A percentile compares a stretch with the other conserved stretches of the same genome.
phyloP scores from a whole-genome alignment of 2,113 vertebrate species.

The Dipodomys ordii region DNA sequence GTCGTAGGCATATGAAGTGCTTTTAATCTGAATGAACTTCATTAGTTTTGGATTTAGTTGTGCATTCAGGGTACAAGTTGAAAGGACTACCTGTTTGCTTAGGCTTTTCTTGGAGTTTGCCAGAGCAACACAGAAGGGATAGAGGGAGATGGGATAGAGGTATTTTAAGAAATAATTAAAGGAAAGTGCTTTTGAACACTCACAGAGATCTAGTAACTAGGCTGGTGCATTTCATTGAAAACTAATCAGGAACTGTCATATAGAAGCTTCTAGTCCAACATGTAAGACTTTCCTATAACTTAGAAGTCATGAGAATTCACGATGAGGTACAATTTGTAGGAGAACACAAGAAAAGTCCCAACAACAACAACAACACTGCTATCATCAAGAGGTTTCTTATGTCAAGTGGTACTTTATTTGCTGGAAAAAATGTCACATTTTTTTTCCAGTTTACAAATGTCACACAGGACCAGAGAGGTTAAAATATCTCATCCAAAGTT shows the following conservation, averaged over 20 bases:
- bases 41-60: slow-evolving; percentile 76
- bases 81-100: slow-evolving; percentile 81
- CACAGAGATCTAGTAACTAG: slow-evolving; percentile 10
- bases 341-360: not conserved
- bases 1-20: slow-evolving; percentile 68
- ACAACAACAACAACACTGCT: not conserved
- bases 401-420: not conserved
- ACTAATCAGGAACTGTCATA: slow-evolving; percentile 26
- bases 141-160: slow-evolving; percentile 3
- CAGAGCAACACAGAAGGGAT: slow-evolving; percentile 43
- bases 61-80: slow-evolving; percentile 78
- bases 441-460: not conserved
- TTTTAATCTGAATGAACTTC: slow-evolving; percentile 78
- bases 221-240: not conserved
- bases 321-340: not conserved
- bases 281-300: not conserved
- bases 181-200: slow-evolving; percentile 31
- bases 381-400: not conserved
- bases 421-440: not conserved
- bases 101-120: slow-evolving; percentile 73
- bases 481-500: slow-evolving; percentile 11
- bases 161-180: slow-evolving; percentile 67
- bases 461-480: slow-evolving; percentile 1
- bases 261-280: not conserved
- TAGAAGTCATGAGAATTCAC: not conserved